phyloP scores from a whole-genome alignment of 2,113 vertebrate species.

The Xerus inauris region DNA sequence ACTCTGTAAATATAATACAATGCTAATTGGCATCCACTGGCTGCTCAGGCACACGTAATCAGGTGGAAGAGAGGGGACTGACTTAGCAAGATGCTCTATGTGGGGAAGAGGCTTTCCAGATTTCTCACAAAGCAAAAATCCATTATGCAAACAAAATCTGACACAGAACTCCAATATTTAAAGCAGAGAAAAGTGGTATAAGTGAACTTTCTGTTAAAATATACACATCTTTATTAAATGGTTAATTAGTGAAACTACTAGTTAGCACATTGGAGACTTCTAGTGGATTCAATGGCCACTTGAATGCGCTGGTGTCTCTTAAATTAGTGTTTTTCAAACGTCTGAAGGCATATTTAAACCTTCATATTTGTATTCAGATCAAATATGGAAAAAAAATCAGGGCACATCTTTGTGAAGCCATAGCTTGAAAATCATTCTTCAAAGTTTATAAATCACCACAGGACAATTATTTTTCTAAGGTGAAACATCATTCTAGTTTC shows the following conservation, averaged over 20 bases:
- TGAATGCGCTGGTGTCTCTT: background rate
- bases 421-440: background rate
- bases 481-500: background rate
- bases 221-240: constrained; percentile 8
- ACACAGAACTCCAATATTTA: constrained; percentile 51
- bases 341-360: background rate
- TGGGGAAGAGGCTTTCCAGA: constrained; percentile 55
- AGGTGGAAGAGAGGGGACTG: background rate
- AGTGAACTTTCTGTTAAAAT: constrained; percentile 24
- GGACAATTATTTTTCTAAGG: background rate
- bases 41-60: constrained; percentile 35
- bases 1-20: constrained; percentile 48
- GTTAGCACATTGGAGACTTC: background rate
- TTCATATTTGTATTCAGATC: background rate
- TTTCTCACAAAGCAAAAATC: constrained; percentile 52
- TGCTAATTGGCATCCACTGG: constrained; percentile 33
- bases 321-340: background rate
- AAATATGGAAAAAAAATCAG: background rate
- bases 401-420: background rate
- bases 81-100: constrained; percentile 54
- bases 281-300: constrained; percentile 8
- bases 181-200: constrained; percentile 31
- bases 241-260: background rate
- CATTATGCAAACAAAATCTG: constrained; percentile 73
- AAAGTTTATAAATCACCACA: background rate